Conservation (phyloP, 2,797 vertebrate genomes). For the Pterois miles region DNA sequence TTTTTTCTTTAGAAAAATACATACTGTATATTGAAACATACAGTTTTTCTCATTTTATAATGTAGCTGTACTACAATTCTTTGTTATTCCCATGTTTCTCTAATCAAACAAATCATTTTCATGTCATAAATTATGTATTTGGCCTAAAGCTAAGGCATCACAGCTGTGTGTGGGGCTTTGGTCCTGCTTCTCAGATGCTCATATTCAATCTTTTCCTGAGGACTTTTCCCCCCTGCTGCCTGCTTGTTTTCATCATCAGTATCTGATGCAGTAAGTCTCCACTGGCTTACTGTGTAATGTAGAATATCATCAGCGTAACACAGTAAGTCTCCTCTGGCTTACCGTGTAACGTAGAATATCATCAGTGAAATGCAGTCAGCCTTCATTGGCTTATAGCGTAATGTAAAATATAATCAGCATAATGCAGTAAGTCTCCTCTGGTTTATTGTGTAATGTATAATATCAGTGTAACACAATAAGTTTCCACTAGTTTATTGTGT, state of each 20-base stretch:
- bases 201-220: constrained; percentile 2
- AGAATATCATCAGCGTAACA: constrained; percentile 10
- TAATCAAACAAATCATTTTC: constrained; percentile 50
- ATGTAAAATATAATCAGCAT: too few species aligned
- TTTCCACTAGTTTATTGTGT: too few species aligned
- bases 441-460: too few species aligned
- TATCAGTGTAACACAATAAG: too few species aligned
- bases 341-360: too few species aligned
- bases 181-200: constrained; percentile 36
- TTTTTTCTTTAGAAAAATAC: constrained; percentile 23
- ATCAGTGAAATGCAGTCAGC: too few species aligned
- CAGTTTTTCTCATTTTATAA: constrained; percentile 2
- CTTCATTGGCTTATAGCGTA: too few species aligned
- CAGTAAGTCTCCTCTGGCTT: too few species aligned
- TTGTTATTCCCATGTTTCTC: constrained; percentile 18
- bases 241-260: constrained; percentile 28
- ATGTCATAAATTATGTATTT: constrained; percentile 48
- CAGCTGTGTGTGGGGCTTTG: constrained; percentile 53
- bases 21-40: constrained; percentile 39
- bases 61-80: constrained; percentile 18
- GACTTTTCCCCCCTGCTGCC: constrained; percentile 5
- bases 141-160: constrained; percentile 52
- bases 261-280: constrained; percentile 11
- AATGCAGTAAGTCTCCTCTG: too few species aligned
- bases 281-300: not conserved